Percentiles rank a stretch among this genome's conserved stretches.
phyloP scores from a whole-genome alignment of 2,888 invertebrate genomes.

The Leptarthrus brevirostris region DNA sequence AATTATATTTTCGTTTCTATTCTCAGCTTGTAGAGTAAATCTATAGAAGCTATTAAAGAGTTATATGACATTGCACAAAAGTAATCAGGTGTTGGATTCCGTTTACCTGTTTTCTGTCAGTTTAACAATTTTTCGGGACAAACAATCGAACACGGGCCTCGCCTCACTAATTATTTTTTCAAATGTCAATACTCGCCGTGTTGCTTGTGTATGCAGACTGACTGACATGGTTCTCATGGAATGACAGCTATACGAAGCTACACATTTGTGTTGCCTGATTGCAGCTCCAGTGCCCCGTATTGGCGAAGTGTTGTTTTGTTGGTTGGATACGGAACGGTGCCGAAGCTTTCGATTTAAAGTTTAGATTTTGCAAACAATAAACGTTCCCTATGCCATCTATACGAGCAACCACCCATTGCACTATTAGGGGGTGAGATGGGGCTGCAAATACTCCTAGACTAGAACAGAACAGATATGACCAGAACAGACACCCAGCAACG shows the following conservation, averaged over 20 bases:
- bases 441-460: background rate
- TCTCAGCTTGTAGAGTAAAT: no score
- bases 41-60: no score
- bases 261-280: slow-evolving; percentile 12
- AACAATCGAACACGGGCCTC: no score
- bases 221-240: background rate
- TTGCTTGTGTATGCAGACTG: background rate
- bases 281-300: background rate
- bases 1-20: background rate
- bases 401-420: slow-evolving; percentile 2
- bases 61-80: no score
- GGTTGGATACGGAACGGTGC: background rate
- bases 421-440: background rate
- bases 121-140: background rate
- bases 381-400: no score
- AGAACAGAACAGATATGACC: no score
- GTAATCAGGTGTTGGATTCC: background rate
- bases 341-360: slow-evolving; percentile 30
- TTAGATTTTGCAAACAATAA: slow-evolving; percentile 23
- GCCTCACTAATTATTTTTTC: background rate
- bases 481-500: no score
- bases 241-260: slow-evolving; percentile 13
- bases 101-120: background rate
- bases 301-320: slow-evolving; percentile 21
- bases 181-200: slow-evolving; percentile 23